Evolutionary conservation across 2,888 invertebrate species (phyloP).

Genomic region (Morinoia aosen): DNA sequence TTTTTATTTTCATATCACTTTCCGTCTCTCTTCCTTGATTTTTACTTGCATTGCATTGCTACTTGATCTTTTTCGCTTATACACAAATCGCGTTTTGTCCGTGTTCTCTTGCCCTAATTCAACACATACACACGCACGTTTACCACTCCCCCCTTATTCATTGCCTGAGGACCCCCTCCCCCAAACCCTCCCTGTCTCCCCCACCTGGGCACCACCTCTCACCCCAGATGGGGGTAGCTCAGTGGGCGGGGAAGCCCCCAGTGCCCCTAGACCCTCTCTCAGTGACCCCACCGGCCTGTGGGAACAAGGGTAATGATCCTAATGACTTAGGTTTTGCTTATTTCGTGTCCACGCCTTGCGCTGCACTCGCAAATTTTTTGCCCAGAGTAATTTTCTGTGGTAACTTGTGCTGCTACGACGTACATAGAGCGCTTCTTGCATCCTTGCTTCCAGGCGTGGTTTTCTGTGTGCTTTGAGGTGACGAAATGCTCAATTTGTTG

Average conservation of each 20-base stretch:
- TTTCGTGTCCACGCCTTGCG: background rate
- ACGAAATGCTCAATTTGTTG: too few relatives aligned
- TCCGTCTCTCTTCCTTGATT: background rate
- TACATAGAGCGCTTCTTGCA: too few relatives aligned
- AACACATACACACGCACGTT: background rate
- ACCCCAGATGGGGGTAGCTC: conserved; percentile 39
- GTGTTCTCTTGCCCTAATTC: background rate
- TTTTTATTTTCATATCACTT: background rate
- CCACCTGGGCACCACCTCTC: background rate
- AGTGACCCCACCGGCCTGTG: conserved; percentile 50
- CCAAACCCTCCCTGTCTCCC: background rate
- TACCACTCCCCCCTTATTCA: background rate
- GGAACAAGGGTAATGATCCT: conserved; percentile 42
- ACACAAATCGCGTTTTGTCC: background rate
- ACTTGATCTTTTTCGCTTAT: too few relatives aligned
- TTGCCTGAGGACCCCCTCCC: background rate
- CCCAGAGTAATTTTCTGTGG: background rate
- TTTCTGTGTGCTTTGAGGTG: background rate
- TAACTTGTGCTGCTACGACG: too few relatives aligned
- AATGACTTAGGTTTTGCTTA: background rate
- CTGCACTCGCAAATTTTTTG: background rate
- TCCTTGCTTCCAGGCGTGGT: background rate
- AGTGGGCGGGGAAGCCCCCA: background rate
- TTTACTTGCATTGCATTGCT: too few relatives aligned
- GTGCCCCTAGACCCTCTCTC: conserved; percentile 29